Conservation (phyloP, 37 sponge, comb jelly and placozoan species). For the Amphimedon queenslandica region DNA sequence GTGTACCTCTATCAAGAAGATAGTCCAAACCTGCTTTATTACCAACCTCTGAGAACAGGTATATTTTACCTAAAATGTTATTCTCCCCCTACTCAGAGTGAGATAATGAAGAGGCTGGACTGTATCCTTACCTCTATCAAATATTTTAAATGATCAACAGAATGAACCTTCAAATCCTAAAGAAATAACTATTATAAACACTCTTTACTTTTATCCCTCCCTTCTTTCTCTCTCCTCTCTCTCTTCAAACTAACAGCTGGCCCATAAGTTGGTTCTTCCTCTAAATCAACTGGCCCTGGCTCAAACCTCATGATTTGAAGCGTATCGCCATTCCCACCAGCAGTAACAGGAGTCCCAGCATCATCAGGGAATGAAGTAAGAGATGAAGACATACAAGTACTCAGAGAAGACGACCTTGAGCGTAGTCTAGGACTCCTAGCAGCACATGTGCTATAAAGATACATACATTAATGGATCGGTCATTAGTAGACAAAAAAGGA, state of each 20-base stretch:
- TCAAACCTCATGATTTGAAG: background rate
- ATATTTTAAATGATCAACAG: slow-evolving; percentile 5
- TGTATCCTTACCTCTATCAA: background rate
- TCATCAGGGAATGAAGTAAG: background rate
- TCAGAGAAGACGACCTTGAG: background rate
- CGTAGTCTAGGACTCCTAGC: background rate
- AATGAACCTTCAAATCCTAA: slow-evolving; percentile 28
- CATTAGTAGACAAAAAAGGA: too few species aligned
- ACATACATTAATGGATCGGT: too few species aligned
- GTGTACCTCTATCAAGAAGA: background rate
- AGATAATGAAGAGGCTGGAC: background rate
- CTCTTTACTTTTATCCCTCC: too few species aligned
- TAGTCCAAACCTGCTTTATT: slow-evolving; percentile 25
- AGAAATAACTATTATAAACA: too few species aligned
- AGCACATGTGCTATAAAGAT: background rate
- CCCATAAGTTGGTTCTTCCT: background rate
- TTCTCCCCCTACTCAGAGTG: too few species aligned
- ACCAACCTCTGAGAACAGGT: slow-evolving; percentile 56
- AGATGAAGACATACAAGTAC: background rate
- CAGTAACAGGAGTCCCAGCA: too few species aligned
- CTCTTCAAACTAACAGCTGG: background rate
- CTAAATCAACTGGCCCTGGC: background rate
- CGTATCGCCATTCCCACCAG: background rate
- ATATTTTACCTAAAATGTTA: too few species aligned
- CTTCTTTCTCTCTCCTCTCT: too few species aligned